A percentile compares a stretch with the other conserved stretches of the same genome.
Conservation (phyloP, 2,888 invertebrate genomes). For the Heliconius hortense region DNA sequence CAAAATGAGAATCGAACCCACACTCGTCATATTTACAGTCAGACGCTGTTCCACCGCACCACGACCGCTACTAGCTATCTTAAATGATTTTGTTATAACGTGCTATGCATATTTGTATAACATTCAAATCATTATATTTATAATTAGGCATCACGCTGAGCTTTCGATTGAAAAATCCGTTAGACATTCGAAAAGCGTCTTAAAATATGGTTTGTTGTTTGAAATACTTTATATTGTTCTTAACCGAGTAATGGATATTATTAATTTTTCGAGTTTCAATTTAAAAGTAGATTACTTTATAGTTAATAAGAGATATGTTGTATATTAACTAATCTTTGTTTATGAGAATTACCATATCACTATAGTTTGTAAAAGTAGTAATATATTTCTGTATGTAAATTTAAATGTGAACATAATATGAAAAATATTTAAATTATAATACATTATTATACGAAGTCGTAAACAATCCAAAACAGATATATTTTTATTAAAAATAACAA, state of each 20-base stretch:
- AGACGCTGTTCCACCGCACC: not conserved
- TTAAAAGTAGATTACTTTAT: slow-evolving; percentile 30
- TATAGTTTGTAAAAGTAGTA: not conserved
- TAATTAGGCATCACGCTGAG: slow-evolving; percentile 69
- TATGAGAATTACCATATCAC: not conserved
- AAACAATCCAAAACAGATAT: too few species aligned
- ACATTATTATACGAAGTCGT: too few species aligned
- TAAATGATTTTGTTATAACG: slow-evolving; percentile 25
- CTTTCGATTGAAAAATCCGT: slow-evolving; percentile 66
- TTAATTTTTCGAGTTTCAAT: slow-evolving; percentile 39
- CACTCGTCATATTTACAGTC: not conserved
- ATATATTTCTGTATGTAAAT: not conserved
- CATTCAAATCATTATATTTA: slow-evolving; percentile 65
- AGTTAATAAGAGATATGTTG: slow-evolving; percentile 3
- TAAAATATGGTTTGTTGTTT: slow-evolving; percentile 41
- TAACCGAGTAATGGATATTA: slow-evolving; percentile 45
- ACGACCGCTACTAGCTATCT: not conserved
- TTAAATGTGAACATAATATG: not conserved
- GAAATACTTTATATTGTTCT: slow-evolving; percentile 40
- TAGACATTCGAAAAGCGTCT: slow-evolving; percentile 28
- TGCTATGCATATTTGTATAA: slow-evolving; percentile 44
- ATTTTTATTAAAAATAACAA: too few species aligned
- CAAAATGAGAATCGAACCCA: not conserved
- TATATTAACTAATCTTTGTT: slow-evolving; percentile 7
- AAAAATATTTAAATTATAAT: too few species aligned